A percentile compares a stretch with the other conserved stretches of the same genome.
These are phyloP conservation scores for Cyprinodon variegatus DNA, from an alignment of 2,113 vertebrate species.

Conservation along the genomic window DNA sequence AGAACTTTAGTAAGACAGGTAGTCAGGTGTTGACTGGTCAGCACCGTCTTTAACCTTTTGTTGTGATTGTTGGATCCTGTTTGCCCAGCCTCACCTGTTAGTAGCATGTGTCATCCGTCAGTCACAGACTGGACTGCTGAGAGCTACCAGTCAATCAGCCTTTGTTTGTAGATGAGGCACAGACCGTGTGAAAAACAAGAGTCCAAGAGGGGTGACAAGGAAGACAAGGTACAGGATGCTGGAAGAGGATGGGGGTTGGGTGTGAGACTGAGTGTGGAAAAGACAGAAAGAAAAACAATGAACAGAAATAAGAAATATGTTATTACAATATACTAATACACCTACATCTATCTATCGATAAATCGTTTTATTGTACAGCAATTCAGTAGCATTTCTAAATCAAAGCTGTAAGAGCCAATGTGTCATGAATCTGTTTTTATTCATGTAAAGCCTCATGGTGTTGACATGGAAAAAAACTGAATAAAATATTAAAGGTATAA, in stretches of 20 bases:
- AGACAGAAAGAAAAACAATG: not conserved
- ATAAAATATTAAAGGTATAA: too few species aligned
- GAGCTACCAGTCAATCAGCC: conserved; percentile 2
- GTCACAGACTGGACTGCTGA: not conserved
- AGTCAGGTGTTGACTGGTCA: conserved; percentile 13
- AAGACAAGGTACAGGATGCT: not conserved
- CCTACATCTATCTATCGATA: too few species aligned
- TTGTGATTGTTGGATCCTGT: not conserved
- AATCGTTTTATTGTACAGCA: too few species aligned
- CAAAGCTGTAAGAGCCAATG: too few species aligned
- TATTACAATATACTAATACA: too few species aligned
- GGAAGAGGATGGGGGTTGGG: not conserved
- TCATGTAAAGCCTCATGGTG: too few species aligned
- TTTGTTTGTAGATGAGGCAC: not conserved
- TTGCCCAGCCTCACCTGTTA: not conserved
- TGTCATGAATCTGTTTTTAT: too few species aligned
- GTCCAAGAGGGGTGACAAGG: not conserved
- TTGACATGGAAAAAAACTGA: too few species aligned
- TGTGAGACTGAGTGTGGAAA: not conserved
- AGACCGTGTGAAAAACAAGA: not conserved
- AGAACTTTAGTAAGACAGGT: not conserved
- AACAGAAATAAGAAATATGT: not conserved
- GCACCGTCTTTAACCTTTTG: not conserved
- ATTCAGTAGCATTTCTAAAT: too few species aligned
- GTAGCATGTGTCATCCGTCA: conserved; percentile 5